Evolutionary conservation across 2,113 vertebrate species (phyloP).

Genomic region (Epinephelus fuscoguttatus): DNA sequence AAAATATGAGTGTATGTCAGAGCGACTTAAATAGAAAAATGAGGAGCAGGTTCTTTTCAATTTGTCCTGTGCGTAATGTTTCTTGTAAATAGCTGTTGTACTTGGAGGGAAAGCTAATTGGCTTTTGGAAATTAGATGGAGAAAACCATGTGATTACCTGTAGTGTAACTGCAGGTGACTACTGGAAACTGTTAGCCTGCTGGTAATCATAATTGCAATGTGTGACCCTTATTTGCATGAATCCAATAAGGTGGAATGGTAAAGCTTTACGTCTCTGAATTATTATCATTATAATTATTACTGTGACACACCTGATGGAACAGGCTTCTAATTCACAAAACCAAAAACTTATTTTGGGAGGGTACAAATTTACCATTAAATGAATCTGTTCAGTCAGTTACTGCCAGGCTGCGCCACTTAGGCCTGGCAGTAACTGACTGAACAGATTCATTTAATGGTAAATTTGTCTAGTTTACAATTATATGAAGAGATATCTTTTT

Average conservation of each 20-base stretch:
- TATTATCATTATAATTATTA: slow-evolving; percentile 4
- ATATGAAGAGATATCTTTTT: no score
- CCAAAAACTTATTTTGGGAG: neutral
- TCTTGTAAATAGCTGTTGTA: slow-evolving; percentile 45
- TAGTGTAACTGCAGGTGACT: slow-evolving; percentile 34
- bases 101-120: slow-evolving; percentile 43
- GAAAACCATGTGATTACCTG: slow-evolving; percentile 36
- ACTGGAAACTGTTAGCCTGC: slow-evolving; percentile 31
- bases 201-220: slow-evolving; percentile 26
- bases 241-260: slow-evolving; percentile 5
- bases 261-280: slow-evolving; percentile 2
- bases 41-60: slow-evolving; percentile 33
- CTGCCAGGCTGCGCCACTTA: no score
- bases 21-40: slow-evolving; percentile 42
- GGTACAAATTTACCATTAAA: no score
- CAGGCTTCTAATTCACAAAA: neutral
- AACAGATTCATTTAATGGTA: no score
- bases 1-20: slow-evolving; percentile 40
- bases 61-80: slow-evolving; percentile 39
- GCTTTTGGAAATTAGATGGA: slow-evolving; percentile 47
- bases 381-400: neutral
- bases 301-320: neutral
- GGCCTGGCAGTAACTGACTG: no score
- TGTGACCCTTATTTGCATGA: slow-evolving; percentile 36
- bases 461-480: no score